Evolutionary conservation across 2,113 vertebrate species (phyloP).

Genomic region (Cyprinus carpio): DNA sequence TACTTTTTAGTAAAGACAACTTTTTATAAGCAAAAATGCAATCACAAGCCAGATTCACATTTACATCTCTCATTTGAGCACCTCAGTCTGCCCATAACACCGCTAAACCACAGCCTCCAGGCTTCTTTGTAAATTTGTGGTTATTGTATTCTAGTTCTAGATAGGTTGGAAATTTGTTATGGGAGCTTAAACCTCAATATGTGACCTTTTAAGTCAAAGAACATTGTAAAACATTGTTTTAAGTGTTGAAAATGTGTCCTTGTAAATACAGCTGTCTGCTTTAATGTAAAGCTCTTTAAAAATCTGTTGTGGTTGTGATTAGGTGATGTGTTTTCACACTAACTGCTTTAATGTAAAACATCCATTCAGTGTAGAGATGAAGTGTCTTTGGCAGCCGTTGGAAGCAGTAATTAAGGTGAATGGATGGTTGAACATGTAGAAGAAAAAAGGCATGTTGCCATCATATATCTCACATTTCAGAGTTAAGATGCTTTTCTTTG

Average conservation of each 20-base stretch:
- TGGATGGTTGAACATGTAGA: slow-evolving; percentile 3
- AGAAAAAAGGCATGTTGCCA: background rate
- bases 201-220: background rate
- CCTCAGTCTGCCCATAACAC: background rate
- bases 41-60: background rate
- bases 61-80: background rate
- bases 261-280: background rate
- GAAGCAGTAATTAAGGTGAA: slow-evolving; percentile 21
- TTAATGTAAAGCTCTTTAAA: background rate
- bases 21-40: no score
- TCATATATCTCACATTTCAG: slow-evolving; percentile 8
- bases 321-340: background rate
- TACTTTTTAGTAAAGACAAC: no score
- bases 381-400: background rate
- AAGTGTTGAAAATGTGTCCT: background rate
- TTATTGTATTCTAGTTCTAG: background rate
- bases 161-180: no score
- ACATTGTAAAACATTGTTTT: background rate
- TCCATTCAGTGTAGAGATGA: background rate
- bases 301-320: slow-evolving; percentile 1
- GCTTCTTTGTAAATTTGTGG: background rate
- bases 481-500: slow-evolving; percentile 37
- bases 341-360: background rate
- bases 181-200: background rate
- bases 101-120: background rate